Evolutionary conservation across 2,888 invertebrate species (phyloP).

Genomic region (Synanthedon andrenaeformis): DNA sequence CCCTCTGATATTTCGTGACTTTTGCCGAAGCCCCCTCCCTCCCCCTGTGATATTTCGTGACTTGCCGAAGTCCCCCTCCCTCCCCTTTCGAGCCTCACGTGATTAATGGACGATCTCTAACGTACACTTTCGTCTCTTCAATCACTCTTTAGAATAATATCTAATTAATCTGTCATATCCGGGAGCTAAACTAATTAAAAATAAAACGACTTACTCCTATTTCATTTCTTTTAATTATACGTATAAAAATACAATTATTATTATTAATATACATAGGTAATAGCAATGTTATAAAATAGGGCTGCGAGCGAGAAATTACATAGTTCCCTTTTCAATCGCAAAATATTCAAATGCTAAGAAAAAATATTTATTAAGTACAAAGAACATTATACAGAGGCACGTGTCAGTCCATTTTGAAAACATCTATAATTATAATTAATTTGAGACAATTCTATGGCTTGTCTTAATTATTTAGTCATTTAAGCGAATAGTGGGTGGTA

Average conservation of each 20-base stretch:
- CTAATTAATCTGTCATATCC: no score
- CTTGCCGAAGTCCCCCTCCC: no score
- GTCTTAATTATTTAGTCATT: background rate
- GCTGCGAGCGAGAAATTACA: constrained; percentile 43
- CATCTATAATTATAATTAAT: background rate
- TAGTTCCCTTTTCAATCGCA: constrained; percentile 37
- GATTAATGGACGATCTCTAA: no score
- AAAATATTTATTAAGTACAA: constrained; percentile 40
- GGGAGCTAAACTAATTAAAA: background rate
- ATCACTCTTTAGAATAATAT: no score
- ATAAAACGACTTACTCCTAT: background rate
- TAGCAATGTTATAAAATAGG: constrained; percentile 20
- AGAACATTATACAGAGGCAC: constrained; percentile 28
- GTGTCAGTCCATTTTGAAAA: constrained; percentile 28
- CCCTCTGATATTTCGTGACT: no score
- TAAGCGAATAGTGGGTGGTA: background rate
- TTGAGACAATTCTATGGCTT: background rate
- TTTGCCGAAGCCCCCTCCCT: no score
- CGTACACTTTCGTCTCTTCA: no score
- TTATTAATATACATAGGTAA: constrained; percentile 50
- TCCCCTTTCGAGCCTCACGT: no score
- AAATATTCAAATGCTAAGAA: constrained; percentile 29
- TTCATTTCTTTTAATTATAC: constrained; percentile 36
- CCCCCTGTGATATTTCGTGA: no score
- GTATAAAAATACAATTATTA: constrained; percentile 66